Base-by-base conservation (phyloP, 2,113 vertebrate species). In the Vulpes vulpes region DNA sequence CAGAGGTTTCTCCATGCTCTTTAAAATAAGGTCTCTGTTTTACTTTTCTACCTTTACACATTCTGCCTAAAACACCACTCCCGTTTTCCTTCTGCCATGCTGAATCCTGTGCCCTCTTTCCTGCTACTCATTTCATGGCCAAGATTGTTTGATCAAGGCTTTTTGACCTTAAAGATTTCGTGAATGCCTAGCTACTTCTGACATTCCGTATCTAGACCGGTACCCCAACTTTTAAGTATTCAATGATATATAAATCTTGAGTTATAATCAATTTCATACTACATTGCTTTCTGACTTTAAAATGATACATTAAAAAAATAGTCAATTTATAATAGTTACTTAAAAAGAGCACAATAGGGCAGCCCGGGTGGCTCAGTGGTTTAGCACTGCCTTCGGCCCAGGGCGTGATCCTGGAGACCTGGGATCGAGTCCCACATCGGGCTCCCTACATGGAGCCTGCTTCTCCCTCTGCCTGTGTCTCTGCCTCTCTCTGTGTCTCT, bases 261-360 rank as follows among this genome's bases (percentile, higher is more conserved):
- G 8, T 89, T 89, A 53, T 43, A 92, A 97, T 88, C 19, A 78
- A 10, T 78, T 93, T 97, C 16, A 55, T 93, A 83, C 25, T 74
- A 0, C 53, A 15, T 53, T 92, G 51, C 43, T 93, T 95, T 96
- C 23, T 91, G 17, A 64, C 22, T 90, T 96, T 43, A 97, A 96
- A 97, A 76, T 9, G 15, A 15, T 76, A 11, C 16, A 59, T 80
- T 91, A n/a, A 80, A 86, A 90, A 95, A 89, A 76, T 38, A 81
- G 74, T 59, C 88, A 86, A 82, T 53, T 81, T 80, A 64, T 90
- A 90, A 49, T 17, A 78, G 14, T 88, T 76, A 83, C 27, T 71
- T 82, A 78, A 25, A 78, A 62, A 60, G 27, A 79, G 6, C 27
- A 79, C 43, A 43, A 43, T 43, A 43, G 43, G 43, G 43, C 5